phyloP scores from a whole-genome alignment of 2,888 invertebrate genomes.

The Perdita meconis region DNA sequence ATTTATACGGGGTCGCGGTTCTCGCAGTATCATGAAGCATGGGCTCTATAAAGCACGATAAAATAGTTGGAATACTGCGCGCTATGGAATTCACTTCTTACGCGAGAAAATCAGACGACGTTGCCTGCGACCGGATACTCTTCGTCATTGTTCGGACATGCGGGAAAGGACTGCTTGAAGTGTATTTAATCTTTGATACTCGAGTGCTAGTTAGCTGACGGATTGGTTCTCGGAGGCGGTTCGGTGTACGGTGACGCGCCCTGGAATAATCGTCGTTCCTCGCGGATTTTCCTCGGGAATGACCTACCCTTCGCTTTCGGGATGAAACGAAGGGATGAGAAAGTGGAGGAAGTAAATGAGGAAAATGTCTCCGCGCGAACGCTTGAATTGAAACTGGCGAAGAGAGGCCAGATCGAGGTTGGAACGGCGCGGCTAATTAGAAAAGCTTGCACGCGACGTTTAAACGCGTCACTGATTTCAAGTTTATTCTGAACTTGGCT shows the following conservation, averaged over 20 bases:
- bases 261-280: neutral
- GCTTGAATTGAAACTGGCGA: neutral
- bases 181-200: no score
- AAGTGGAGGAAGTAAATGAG: conserved; percentile 8
- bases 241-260: no score
- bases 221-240: no score
- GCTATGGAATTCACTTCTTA: neutral
- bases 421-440: conserved; percentile 19
- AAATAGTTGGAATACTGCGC: neutral
- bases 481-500: conserved; percentile 17
- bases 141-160: no score
- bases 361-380: conserved; percentile 35
- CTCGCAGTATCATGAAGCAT: conserved; percentile 16
- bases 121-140: neutral
- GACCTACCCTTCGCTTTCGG: conserved; percentile 33
- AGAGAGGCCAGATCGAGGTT: neutral
- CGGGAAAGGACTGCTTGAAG: no score
- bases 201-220: no score
- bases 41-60: conserved; percentile 8
- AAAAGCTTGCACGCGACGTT: conserved; percentile 18
- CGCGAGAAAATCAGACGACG: neutral
- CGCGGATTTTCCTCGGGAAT: neutral
- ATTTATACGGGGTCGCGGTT: conserved; percentile 34
- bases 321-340: conserved; percentile 32
- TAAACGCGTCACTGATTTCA: conserved; percentile 15